A percentile compares a stretch with the other conserved stretches of the same genome.
phyloP scores from a whole-genome alignment of 2,888 invertebrate species.

The Nemurella pictetii region DNA sequence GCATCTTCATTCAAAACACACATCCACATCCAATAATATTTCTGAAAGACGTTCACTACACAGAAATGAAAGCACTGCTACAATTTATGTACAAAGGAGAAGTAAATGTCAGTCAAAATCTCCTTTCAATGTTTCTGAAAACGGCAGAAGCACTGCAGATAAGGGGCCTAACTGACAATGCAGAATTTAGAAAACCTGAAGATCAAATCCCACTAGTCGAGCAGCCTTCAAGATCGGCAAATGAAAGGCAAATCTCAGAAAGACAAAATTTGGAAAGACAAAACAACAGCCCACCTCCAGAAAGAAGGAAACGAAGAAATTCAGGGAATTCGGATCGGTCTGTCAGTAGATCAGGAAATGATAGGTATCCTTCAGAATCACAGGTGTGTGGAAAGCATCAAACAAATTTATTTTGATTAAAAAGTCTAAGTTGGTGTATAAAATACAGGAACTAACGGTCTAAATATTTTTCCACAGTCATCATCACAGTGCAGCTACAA shows the following conservation, averaged over 20 bases:
- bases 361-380: slow-evolving; percentile 68
- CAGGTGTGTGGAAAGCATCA: slow-evolving; percentile 57
- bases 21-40: slow-evolving; percentile 92
- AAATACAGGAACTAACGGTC: neutral
- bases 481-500: slow-evolving; percentile 66
- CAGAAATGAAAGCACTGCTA: slow-evolving; percentile 85
- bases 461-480: slow-evolving; percentile 54
- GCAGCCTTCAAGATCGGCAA: slow-evolving; percentile 50
- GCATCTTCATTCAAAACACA: slow-evolving; percentile 82
- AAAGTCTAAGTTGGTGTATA: too few relatives aligned
- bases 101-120: slow-evolving; percentile 89
- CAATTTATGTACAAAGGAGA: slow-evolving; percentile 93
- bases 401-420: too few relatives aligned
- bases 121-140: slow-evolving; percentile 87
- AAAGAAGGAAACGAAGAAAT: slow-evolving; percentile 66
- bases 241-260: slow-evolving; percentile 51
- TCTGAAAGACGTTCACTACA: slow-evolving; percentile 87
- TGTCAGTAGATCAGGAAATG: slow-evolving; percentile 62
- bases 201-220: slow-evolving; percentile 50
- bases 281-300: slow-evolving; percentile 51
- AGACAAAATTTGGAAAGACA: slow-evolving; percentile 40
- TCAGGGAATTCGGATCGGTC: slow-evolving; percentile 70
- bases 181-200: slow-evolving; percentile 59
- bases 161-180: slow-evolving; percentile 85
- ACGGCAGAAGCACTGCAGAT: slow-evolving; percentile 91